Conservation (phyloP, 2,888 invertebrate genomes). For the Ichneumoninae sp. region DNA sequence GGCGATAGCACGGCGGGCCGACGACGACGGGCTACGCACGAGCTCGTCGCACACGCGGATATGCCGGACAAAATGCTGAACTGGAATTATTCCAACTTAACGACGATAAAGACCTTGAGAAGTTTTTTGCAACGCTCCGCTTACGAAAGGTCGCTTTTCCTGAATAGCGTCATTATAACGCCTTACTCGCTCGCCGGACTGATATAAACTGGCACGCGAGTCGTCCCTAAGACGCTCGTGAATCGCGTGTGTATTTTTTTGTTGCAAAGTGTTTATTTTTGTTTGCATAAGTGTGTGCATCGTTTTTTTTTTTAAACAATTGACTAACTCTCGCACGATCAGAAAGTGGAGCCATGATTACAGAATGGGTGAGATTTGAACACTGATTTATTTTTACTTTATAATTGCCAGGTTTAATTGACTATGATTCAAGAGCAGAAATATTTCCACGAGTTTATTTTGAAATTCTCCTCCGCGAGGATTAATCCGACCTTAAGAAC, state of each 20-base stretch:
- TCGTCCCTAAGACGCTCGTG: constrained; percentile 11
- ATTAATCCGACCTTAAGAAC: not conserved
- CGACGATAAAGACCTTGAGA: constrained; percentile 62
- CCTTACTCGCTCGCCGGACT: constrained; percentile 39
- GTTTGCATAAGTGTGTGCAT: constrained; percentile 30
- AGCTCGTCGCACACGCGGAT: constrained; percentile 50
- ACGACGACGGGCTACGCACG: constrained; percentile 33
- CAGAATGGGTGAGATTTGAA: constrained; percentile 81
- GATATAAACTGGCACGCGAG: constrained; percentile 44
- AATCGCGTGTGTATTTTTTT: constrained; percentile 11
- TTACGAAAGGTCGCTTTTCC: constrained; percentile 47
- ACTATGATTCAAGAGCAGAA: not conserved
- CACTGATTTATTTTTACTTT: constrained; percentile 25
- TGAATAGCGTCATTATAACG: constrained; percentile 44
- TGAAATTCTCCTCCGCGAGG: not conserved
- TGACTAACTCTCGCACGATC: constrained; percentile 44
- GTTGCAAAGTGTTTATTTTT: constrained; percentile 11
- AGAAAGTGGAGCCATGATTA: constrained; percentile 77
- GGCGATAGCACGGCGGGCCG: constrained; percentile 33
- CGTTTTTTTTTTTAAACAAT: constrained; percentile 32
- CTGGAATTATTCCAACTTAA: constrained; percentile 60
- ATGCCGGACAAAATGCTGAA: constrained; percentile 66
- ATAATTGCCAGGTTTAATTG: not conserved
- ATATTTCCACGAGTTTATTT: not conserved
- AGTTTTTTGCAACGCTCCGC: constrained; percentile 44